These are phyloP conservation scores for Oscheius onirici DNA, from an alignment of 2,888 invertebrate genomes.

Conservation along the genomic window DNA sequence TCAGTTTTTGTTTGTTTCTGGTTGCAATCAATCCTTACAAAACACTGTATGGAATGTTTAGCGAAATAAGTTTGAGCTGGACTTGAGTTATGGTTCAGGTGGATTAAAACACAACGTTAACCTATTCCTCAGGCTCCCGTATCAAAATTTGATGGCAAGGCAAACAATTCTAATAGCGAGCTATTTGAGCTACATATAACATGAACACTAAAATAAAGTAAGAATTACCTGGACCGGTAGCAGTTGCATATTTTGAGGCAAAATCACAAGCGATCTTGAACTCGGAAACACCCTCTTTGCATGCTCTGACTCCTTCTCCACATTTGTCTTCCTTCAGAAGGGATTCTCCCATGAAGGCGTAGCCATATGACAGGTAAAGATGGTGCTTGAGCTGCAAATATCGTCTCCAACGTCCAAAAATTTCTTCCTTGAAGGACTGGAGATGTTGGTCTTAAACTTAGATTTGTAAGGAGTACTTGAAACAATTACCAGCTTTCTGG, in stretches of 20 bases:
- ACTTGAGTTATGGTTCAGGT: no score
- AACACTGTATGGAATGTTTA: no score
- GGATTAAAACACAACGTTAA: no score
- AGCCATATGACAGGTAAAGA: constrained; percentile 78
- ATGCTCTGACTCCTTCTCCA: constrained; percentile 77
- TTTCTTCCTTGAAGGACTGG: constrained; percentile 41
- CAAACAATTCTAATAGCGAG: no score
- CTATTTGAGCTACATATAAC: no score
- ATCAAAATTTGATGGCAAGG: no score
- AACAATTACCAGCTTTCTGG: constrained; percentile 74
- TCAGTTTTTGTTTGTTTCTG: no score
- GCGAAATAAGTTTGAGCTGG: no score
- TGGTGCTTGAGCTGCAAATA: constrained; percentile 74
- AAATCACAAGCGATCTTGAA: constrained; percentile 73
- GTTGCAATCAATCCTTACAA: no score
- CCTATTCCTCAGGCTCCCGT: no score
- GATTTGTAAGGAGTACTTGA: neutral
- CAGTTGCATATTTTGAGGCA: constrained; percentile 77
- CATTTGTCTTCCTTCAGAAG: constrained; percentile 78
- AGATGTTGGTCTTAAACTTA: constrained; percentile 36
- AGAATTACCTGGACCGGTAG: constrained; percentile 76
- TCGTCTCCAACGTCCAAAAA: constrained; percentile 48
- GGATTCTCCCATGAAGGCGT: constrained; percentile 78
- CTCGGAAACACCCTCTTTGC: constrained; percentile 76
- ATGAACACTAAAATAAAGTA: neutral